phyloP scores from a whole-genome alignment of 1,140 invertebrate species.

The Chelonus insularis region DNA sequence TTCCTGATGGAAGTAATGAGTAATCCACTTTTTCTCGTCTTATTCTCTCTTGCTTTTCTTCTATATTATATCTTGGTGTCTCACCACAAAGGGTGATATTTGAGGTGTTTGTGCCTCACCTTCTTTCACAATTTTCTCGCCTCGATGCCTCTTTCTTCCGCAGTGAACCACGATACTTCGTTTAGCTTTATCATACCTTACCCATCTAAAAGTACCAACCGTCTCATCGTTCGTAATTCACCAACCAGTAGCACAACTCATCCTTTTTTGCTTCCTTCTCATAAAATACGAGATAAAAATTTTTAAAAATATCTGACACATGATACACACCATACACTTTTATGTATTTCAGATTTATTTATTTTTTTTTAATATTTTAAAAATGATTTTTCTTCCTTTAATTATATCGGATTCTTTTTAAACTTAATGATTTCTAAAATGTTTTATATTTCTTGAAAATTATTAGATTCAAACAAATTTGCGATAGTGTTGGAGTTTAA shows the following conservation, averaged over 20 bases:
- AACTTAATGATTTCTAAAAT: too few relatives aligned
- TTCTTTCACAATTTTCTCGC: conserved; percentile 11
- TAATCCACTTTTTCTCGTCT: not conserved
- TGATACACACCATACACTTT: too few relatives aligned
- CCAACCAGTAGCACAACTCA: not conserved
- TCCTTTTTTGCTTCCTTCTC: too few relatives aligned
- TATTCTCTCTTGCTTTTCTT: not conserved
- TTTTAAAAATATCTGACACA: too few relatives aligned
- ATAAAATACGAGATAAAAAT: too few relatives aligned
- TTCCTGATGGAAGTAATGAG: not conserved
- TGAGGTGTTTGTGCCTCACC: conserved; percentile 7
- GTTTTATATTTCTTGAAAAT: too few relatives aligned
- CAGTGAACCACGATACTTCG: conserved; percentile 9
- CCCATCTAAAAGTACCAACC: not conserved
- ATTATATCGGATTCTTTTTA: too few relatives aligned
- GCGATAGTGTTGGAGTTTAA: too few relatives aligned
- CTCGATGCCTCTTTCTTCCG: conserved; percentile 6
- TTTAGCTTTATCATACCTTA: conserved; percentile 1
- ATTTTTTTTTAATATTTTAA: too few relatives aligned
- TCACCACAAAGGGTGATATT: not conserved
- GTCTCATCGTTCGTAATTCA: conserved; percentile 5
- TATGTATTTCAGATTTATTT: too few relatives aligned
- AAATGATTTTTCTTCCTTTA: too few relatives aligned
- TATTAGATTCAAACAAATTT: too few relatives aligned
- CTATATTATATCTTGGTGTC: not conserved